A percentile compares a stretch with the other conserved stretches of the same genome.
phyloP scores from a whole-genome alignment of 64 coral and sea anemone genomes.

The Montipora sp. region DNA sequence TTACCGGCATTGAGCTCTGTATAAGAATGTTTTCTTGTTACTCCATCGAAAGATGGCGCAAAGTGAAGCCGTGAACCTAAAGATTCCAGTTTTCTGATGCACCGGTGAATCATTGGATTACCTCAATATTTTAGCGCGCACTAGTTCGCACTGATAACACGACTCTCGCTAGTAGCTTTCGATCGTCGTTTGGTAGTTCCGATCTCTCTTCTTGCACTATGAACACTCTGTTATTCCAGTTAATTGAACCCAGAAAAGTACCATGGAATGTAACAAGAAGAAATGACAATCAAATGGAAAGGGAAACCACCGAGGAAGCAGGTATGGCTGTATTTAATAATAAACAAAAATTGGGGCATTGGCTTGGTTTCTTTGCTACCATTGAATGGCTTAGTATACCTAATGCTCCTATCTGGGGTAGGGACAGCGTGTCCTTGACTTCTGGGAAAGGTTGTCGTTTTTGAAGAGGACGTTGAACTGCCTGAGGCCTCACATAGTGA shows the following conservation, averaged over 20 bases:
- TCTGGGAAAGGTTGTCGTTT: not conserved
- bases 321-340: not conserved
- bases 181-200: not conserved
- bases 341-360: not conserved
- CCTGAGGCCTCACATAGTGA: no score
- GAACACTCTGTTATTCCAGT: conserved; percentile 69
- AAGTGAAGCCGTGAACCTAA: not conserved
- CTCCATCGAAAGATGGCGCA: not conserved
- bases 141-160: not conserved
- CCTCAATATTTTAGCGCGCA: not conserved
- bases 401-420: not conserved
- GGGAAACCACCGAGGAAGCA: not conserved
- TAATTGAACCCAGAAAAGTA: conserved; percentile 39
- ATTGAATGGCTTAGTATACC: not conserved
- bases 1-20: not conserved
- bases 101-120: not conserved
- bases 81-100: not conserved
- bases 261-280: conserved; percentile 19
- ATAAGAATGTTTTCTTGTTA: not conserved
- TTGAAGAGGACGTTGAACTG: no score
- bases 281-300: not conserved
- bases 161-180: not conserved
- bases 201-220: not conserved
- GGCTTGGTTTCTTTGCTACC: not conserved
- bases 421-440: not conserved